These are phyloP conservation scores for Lethenteron camtschaticum DNA, from an alignment of 2,113 vertebrate genomes.

Conservation along the genomic window DNA sequence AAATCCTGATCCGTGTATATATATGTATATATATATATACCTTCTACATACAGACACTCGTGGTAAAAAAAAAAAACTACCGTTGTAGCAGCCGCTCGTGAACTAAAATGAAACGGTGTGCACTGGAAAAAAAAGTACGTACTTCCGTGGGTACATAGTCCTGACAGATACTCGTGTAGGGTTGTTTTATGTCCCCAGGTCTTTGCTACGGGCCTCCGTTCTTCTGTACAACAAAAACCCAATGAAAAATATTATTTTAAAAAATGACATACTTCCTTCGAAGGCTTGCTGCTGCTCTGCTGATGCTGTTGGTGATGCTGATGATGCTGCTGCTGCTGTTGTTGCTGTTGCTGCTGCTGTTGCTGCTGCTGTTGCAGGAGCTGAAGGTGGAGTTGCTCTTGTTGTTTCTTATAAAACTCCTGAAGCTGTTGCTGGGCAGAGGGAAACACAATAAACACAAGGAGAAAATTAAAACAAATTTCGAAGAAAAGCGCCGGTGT, in stretches of 20 bases:
- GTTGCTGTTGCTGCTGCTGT: constrained; percentile 31
- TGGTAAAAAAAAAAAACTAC: too few species aligned
- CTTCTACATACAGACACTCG: not conserved
- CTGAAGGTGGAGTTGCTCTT: constrained; percentile 99
- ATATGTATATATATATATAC: not conserved
- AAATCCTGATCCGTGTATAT: not conserved
- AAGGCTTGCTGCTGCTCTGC: constrained; percentile 60
- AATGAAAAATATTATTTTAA: constrained; percentile 10
- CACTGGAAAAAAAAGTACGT: constrained; percentile 10
- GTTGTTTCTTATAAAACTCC: constrained; percentile 99
- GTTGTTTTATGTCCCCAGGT: constrained; percentile 16
- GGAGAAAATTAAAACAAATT: too few species aligned
- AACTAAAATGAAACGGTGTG: constrained; percentile 13
- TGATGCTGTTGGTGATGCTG: constrained; percentile 26
- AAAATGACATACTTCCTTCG: constrained; percentile 51
- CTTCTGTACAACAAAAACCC: not conserved
- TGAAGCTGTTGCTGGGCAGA: constrained; percentile 82
- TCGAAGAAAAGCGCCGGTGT: too few species aligned
- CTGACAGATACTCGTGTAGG: constrained; percentile 13
- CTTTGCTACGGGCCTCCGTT: constrained; percentile 8
- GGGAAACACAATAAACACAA: too few species aligned
- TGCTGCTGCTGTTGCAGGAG: constrained; percentile 87
- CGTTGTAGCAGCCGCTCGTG: too few species aligned
- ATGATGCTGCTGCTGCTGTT: constrained; percentile 22
- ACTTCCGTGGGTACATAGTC: constrained; percentile 17